These are phyloP conservation scores for Sphyrna mokarran DNA, from an alignment of 2,113 vertebrate species.

Conservation along the genomic window DNA sequence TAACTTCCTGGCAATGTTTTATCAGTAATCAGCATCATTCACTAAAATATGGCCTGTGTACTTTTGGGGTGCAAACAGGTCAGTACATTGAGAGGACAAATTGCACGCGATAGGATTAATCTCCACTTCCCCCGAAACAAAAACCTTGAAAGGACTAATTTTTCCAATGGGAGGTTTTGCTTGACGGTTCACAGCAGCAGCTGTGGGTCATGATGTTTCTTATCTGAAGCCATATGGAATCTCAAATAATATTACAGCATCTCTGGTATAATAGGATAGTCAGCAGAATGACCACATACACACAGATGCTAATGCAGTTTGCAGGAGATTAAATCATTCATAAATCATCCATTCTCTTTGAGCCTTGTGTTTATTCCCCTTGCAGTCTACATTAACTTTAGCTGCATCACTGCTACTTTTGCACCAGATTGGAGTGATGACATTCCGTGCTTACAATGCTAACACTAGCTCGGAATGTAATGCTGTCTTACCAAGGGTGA, in stretches of 20 bases:
- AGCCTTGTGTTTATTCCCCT: neutral
- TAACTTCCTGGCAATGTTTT: neutral
- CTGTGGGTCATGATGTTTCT: neutral
- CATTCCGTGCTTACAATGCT: neutral
- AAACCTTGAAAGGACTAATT: neutral
- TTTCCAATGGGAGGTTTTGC: neutral
- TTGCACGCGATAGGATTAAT: neutral
- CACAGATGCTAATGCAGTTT: neutral
- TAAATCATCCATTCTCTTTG: neutral
- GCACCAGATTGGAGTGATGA: neutral
- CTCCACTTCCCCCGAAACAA: neutral
- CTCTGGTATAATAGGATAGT: neutral
- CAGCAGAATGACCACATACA: neutral
- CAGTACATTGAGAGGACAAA: neutral
- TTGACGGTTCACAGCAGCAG: neutral
- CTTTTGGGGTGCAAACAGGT: neutral
- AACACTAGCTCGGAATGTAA: neutral
- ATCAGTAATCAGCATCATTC: neutral
- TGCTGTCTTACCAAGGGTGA: neutral
- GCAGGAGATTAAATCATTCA: neutral
- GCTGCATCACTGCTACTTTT: neutral
- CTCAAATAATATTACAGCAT: neutral
- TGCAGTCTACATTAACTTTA: neutral
- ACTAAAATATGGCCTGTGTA: neutral
- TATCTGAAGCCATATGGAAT: neutral